These are phyloP conservation scores for Ditylenchus weischeri DNA, from an alignment of 2,888 invertebrate genomes.

Conservation along the genomic window DNA sequence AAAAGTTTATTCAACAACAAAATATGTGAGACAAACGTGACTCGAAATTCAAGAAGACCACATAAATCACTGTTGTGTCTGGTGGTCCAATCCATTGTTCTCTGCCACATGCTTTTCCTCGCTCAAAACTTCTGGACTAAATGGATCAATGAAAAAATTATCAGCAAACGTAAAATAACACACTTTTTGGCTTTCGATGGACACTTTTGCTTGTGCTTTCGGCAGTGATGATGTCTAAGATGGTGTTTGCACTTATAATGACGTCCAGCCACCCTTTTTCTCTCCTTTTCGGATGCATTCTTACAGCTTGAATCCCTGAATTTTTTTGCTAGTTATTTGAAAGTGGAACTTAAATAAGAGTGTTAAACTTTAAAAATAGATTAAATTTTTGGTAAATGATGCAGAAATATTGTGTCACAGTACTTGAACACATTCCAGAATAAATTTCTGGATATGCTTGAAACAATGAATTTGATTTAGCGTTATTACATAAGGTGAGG, in stretches of 20 bases:
- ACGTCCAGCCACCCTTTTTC: too few relatives aligned
- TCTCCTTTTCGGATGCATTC: constrained; percentile 11
- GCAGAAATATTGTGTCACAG: not conserved
- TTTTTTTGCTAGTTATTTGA: too few relatives aligned
- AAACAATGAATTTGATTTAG: not conserved
- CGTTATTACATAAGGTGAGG: not conserved
- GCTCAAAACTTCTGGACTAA: not conserved
- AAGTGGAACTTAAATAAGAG: too few relatives aligned
- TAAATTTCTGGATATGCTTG: not conserved
- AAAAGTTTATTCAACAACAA: too few relatives aligned
- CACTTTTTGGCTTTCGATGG: constrained; percentile 51
- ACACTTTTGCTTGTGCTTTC: constrained; percentile 52
- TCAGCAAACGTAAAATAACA: constrained; percentile 16
- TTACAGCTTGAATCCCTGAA: constrained; percentile 6
- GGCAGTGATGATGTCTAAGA: constrained; percentile 56
- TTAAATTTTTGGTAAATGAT: too few relatives aligned
- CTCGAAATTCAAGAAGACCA: constrained; percentile 6
- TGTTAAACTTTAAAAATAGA: too few relatives aligned
- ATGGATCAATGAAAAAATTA: too few relatives aligned
- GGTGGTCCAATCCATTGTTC: not conserved
- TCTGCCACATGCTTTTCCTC: constrained; percentile 8
- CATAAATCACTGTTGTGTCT: too few relatives aligned
- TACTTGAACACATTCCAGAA: not conserved
- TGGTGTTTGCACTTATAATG: constrained; percentile 48
- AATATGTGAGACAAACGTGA: not conserved